Conservation (phyloP, 2,113 vertebrate species). For the Aleadryas rufinucha region DNA sequence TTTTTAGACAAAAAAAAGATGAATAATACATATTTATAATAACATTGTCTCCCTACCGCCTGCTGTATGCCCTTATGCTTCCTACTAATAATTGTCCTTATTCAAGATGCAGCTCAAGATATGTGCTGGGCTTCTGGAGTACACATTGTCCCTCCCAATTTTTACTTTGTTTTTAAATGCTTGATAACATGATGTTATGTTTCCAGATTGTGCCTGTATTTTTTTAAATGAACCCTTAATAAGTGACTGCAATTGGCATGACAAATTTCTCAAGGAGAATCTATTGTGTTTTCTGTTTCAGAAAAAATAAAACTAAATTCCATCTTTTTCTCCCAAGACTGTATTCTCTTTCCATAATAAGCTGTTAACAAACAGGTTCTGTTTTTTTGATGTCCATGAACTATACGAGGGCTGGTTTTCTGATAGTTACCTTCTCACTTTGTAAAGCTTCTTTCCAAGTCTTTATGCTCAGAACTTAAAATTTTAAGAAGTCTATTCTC, state of each 20-base stretch:
- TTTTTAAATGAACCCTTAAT: not conserved
- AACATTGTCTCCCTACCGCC: not conserved
- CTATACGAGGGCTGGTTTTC: not conserved
- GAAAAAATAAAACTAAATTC: not conserved
- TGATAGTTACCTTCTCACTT: not conserved
- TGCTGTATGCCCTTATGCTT: constrained; percentile 3
- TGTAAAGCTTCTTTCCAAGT: not conserved
- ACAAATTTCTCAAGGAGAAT: not conserved
- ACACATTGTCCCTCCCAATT: not conserved
- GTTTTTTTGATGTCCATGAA: not conserved
- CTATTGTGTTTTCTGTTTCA: not conserved
- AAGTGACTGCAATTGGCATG: not conserved
- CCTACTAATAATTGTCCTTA: constrained; percentile 11
- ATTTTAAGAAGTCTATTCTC: not conserved
- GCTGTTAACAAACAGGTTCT: not conserved
- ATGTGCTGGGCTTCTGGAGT: not conserved
- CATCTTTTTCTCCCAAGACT: not conserved
- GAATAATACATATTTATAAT: not conserved
- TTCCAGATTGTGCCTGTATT: not conserved
- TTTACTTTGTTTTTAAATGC: not conserved
- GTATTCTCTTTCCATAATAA: not conserved
- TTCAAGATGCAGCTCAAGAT: constrained; percentile 8
- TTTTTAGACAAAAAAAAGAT: not conserved
- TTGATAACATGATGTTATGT: not conserved
- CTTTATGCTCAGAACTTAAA: not conserved